Base-by-base conservation (phyloP, 2,888 invertebrate species). In the Bugulina stolonifera region DNA sequence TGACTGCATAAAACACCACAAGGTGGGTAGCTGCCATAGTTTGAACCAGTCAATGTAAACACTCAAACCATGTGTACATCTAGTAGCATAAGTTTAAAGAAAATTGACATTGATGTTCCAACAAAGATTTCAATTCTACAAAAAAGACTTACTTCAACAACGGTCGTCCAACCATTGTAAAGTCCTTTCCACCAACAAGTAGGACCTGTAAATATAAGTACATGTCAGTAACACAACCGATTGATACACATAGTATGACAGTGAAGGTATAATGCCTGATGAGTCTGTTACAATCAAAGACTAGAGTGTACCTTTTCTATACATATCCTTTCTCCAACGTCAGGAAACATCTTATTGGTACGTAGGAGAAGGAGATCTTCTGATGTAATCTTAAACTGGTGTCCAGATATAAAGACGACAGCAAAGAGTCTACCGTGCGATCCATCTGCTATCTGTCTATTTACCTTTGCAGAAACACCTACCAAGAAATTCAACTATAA, bases 301-400 rank as follows among this genome's bases (percentile, higher is more conserved):
- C n/a, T n/a, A n/a, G n/a, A n/a, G n/a, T n/a, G 5, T 43, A 85
- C 86, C 82, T 86, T 86, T 76, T 87, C 86, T 55, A 86, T 75
- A 58, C 83, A 79, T 43, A 86, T 85, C 73, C 80, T 78, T 72
- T 86, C 86, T 1, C 86, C 86, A 71, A 85, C 80, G 64, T 82
- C 81, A n/a, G 81, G 81, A 43, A 84, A 81, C 70, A 80, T 78
- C 52, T 81, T 80, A 32, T 64, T 64, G 5, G 64, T 27, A 52
- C 82, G 79, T 18, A 84, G 79, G 32, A 84, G 78, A 22, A 86
- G 75, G 55, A 86, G 80, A 74, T 85, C 86, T 72, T 84, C 84
- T n/a, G 79, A 75, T 5, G 84, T 84, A 18, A 86, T 80, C 77
- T 86, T 86, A 74, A 82, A 80, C 77, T 86, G 86, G 71, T 80